Evolutionary conservation across 2,888 invertebrate genomes (phyloP).

Genomic region (Ophion slaviceki): DNA sequence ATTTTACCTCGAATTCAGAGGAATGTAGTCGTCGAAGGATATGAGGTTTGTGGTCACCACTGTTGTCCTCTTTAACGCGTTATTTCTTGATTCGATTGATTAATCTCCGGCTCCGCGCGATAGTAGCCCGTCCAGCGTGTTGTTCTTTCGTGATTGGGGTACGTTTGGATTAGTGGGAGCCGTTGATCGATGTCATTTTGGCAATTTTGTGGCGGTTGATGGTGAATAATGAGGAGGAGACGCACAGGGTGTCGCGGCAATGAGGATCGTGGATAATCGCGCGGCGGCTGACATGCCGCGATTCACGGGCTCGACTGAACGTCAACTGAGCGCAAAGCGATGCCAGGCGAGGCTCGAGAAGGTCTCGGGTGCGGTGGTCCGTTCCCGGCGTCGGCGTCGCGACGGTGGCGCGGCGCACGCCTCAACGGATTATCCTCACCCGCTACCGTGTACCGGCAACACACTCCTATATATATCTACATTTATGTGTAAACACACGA

Average conservation of each 20-base stretch:
- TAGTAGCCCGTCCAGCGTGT: neutral
- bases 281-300: slow-evolving; percentile 82
- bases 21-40: neutral
- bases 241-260: slow-evolving; percentile 52
- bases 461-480: slow-evolving; percentile 1
- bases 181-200: slow-evolving; percentile 31
- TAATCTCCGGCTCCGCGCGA: neutral
- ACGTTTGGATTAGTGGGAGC: neutral
- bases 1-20: neutral
- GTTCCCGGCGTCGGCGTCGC: slow-evolving; percentile 70
- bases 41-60: neutral
- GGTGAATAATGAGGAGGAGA: slow-evolving; percentile 13
- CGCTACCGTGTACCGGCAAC: slow-evolving; percentile 33
- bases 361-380: slow-evolving; percentile 66
- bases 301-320: slow-evolving; percentile 83
- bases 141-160: neutral
- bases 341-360: slow-evolving; percentile 67
- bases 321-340: slow-evolving; percentile 57
- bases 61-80: neutral
- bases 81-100: neutral
- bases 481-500: neutral
- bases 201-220: neutral
- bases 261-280: slow-evolving; percentile 63
- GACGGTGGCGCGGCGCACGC: slow-evolving; percentile 68
- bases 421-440: slow-evolving; percentile 61